Evolutionary conservation across 2,888 invertebrate genomes (phyloP).

Genomic region (Matsumyia berberina): DNA sequence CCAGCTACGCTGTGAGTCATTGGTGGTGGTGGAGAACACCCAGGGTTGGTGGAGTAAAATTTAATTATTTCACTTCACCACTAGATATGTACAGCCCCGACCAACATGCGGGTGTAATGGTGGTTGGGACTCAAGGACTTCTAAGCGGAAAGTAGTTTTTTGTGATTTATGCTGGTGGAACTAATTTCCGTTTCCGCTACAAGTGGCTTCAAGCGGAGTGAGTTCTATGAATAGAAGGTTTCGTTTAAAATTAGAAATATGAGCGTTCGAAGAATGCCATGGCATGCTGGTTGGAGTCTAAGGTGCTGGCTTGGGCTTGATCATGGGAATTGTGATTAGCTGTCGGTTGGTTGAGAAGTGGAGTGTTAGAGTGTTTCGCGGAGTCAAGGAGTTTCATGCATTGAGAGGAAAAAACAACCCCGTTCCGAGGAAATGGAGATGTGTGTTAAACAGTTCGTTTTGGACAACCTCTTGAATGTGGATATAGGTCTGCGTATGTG

Average conservation of each 20-base stretch:
- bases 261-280: neutral
- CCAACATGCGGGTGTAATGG: slow-evolving; percentile 58
- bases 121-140: slow-evolving; percentile 63
- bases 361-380: no score
- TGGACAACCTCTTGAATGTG: no score
- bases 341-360: no score
- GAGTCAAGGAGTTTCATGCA: no score
- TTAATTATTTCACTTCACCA: slow-evolving; percentile 44
- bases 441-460: no score
- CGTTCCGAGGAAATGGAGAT: no score
- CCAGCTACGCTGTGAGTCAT: slow-evolving; percentile 32
- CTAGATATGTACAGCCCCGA: slow-evolving; percentile 49
- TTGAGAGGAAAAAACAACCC: no score
- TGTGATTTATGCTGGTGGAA: slow-evolving; percentile 70
- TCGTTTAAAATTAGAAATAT: slow-evolving; percentile 21
- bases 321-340: no score
- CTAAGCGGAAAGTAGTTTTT: slow-evolving; percentile 40
- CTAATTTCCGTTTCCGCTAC: slow-evolving; percentile 75
- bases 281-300: slow-evolving; percentile 29
- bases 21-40: slow-evolving; percentile 16
- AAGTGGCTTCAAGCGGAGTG: slow-evolving; percentile 15
- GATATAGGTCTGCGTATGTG: no score
- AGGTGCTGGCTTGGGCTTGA: neutral
- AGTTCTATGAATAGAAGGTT: slow-evolving; percentile 22
- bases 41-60: slow-evolving; percentile 64